Conservation (phyloP, 2,888 invertebrate species). For the Tromatobia lineatoria region DNA sequence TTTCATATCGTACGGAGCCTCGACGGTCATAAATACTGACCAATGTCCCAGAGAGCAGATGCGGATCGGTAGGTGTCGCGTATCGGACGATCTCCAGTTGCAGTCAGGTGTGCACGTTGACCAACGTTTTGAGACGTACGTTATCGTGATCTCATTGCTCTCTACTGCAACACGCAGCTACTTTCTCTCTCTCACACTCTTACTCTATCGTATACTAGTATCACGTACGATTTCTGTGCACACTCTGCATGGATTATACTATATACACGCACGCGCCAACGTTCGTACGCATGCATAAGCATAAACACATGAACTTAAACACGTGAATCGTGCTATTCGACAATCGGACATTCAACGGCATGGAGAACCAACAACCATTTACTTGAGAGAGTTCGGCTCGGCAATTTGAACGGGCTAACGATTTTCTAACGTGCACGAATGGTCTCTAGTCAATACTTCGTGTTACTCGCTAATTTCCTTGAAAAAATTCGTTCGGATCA, state of each 20-base stretch:
- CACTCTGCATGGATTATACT: conserved; percentile 11
- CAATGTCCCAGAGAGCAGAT: conserved; percentile 36
- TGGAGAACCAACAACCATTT: neutral
- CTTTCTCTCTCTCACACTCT: conserved; percentile 19
- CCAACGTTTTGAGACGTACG: conserved; percentile 57
- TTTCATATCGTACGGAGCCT: neutral
- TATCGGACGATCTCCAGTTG: conserved; percentile 79
- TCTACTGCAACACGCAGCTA: conserved; percentile 41
- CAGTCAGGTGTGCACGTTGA: conserved; percentile 78
- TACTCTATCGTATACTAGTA: conserved; percentile 8
- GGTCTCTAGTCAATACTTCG: neutral
- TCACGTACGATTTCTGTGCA: conserved; percentile 35
- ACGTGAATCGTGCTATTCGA: conserved; percentile 27
- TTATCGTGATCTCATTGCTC: conserved; percentile 76
- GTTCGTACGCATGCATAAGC: conserved; percentile 10
- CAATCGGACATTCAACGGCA: neutral
- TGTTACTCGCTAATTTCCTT: neutral
- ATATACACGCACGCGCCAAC: conserved; percentile 32
- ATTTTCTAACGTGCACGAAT: neutral
- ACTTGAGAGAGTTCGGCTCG: neutral
- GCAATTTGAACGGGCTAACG: neutral
- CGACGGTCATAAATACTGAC: neutral
- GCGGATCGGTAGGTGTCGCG: conserved; percentile 74
- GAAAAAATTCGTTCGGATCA: neutral
- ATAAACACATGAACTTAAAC: neutral